These are phyloP conservation scores for Odontesthes bonariensis DNA, from an alignment of 2,113 vertebrate genomes.

Conservation along the genomic window DNA sequence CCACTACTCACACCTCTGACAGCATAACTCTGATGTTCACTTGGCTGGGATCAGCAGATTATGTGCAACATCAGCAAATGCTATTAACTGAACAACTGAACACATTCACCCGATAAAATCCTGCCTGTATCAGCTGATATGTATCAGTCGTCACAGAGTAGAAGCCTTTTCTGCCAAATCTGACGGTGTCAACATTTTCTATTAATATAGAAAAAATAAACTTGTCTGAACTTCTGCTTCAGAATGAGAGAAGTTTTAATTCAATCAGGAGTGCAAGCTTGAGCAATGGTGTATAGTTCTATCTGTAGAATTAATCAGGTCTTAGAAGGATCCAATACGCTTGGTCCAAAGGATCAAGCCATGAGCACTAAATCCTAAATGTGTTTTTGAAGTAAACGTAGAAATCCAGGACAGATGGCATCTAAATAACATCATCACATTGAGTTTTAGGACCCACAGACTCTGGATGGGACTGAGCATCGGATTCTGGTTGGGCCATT, in stretches of 20 bases:
- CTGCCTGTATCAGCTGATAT: slow-evolving; percentile 3
- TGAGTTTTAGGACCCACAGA: no score
- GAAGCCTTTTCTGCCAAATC: neutral
- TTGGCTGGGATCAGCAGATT: slow-evolving; percentile 1
- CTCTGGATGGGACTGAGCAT: no score
- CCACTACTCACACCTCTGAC: neutral
- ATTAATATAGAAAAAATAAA: neutral
- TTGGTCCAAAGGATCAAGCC: neutral
- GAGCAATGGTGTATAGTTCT: no score
- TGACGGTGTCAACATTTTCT: neutral
- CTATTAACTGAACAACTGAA: slow-evolving; percentile 1
- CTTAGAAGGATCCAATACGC: neutral
- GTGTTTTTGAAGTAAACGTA: neutral
- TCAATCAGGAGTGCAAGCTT: neutral
- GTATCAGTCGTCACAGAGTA: neutral
- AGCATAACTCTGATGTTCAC: neutral
- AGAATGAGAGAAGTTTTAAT: neutral
- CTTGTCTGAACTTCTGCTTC: neutral
- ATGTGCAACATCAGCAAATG: slow-evolving; percentile 9
- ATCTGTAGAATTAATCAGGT: neutral
- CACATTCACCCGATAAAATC: neutral
- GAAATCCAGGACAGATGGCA: neutral
- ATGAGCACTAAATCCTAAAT: neutral
- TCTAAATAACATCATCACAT: no score
- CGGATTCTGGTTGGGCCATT: no score